phyloP scores from a whole-genome alignment of 2,888 invertebrate genomes.

The Cybosia mesomella region DNA sequence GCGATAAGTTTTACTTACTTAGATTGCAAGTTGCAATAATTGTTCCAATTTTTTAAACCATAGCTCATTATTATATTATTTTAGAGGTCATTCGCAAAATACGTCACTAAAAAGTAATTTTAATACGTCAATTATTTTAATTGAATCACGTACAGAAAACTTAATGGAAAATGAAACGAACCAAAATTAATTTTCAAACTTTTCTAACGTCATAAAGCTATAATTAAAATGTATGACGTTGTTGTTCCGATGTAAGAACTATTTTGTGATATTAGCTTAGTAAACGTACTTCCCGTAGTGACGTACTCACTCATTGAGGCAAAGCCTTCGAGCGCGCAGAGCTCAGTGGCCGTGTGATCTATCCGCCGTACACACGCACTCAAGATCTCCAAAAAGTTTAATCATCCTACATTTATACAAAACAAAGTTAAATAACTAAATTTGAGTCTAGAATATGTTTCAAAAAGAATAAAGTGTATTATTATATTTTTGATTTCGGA shows the following conservation, averaged over 20 bases:
- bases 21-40: not conserved
- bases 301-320: slow-evolving; percentile 81
- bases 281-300: slow-evolving; percentile 83
- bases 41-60: not conserved
- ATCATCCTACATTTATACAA: slow-evolving; percentile 26
- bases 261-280: slow-evolving; percentile 72
- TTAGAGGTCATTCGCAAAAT: slow-evolving; percentile 15
- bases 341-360: slow-evolving; percentile 85
- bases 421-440: slow-evolving; percentile 14
- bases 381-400: slow-evolving; percentile 60
- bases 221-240: slow-evolving; percentile 76
- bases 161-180: slow-evolving; percentile 27
- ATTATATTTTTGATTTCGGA: slow-evolving; percentile 24
- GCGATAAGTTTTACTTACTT: not conserved
- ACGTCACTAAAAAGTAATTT: slow-evolving; percentile 5
- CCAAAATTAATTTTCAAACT: slow-evolving; percentile 55
- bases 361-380: slow-evolving; percentile 83
- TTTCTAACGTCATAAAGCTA: slow-evolving; percentile 66
- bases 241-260: slow-evolving; percentile 67
- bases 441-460: slow-evolving; percentile 17
- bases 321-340: slow-evolving; percentile 73
- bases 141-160: slow-evolving; percentile 37
- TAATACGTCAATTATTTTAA: slow-evolving; percentile 11
- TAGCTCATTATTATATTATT: not conserved
- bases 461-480: not conserved